Evolutionary conservation across 2,888 invertebrate genomes (phyloP), one percentile per base, ranked within the genome.

Genomic region (Boloria euphrosyne): DNA sequence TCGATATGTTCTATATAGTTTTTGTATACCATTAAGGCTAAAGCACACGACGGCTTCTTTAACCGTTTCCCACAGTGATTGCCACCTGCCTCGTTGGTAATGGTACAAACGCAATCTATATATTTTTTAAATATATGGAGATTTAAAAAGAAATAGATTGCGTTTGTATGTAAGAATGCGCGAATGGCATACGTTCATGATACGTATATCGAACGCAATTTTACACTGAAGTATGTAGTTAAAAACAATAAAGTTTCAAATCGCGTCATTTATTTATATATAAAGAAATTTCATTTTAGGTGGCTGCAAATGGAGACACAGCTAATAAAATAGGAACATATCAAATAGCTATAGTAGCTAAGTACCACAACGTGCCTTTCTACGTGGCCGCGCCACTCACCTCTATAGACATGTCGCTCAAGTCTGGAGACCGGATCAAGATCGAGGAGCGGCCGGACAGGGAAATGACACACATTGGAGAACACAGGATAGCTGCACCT

Each of bases 321-420:
- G 99, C 99, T 0, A 99, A 99, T 85, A 99, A 99, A 94, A 98
- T 99, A 81, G 99, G 98, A 77, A 98, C 98, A 14, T 98, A 98
- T 84, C 98, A 98, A 93, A 96, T 99, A 80, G 98, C 99, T 0
- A 96, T 99, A 58, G 93, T 97, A 54, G 98, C 99, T 0, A 96
- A 97, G 79, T 93, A 97, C 86, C 98, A 99, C 81, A 94, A 94
- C 44, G 96, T 99, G 68, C 98, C 98, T 63, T 99, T 99, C 86
- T 99, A 97, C 86, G 96, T 99, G 22, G 98, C 98, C 2, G 98
- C 98, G 4, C 99, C 99, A 0, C 93, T 96, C 57, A 98, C 98
- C 4, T 97, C 99, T 0, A 96, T 98, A 77, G 99, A 99, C 86
- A 94, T 96, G 81, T 90, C 91, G 1, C 94, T 97, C 67, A 90